These are phyloP conservation scores for Brachystomella parvula DNA, from an alignment of 1,140 invertebrate species.

Conservation along the genomic window DNA sequence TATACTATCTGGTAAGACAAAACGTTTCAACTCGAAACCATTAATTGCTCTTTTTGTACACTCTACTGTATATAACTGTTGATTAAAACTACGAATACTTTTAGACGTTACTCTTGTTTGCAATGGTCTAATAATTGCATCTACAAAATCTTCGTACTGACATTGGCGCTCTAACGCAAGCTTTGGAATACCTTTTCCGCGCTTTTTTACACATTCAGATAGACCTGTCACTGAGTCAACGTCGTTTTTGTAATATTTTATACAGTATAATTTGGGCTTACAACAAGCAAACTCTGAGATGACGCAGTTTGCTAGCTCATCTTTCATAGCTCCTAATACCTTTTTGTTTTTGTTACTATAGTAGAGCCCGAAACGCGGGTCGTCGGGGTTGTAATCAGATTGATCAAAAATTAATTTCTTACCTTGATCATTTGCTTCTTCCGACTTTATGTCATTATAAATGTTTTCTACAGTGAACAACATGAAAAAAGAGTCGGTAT, in stretches of 20 bases:
- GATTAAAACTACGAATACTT: not conserved
- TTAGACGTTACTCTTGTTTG: not conserved
- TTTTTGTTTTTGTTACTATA: not conserved
- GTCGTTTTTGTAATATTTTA: not conserved
- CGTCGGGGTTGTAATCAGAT: not conserved
- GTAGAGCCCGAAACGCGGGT: not conserved
- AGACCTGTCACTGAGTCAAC: not conserved
- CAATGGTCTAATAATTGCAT: not conserved
- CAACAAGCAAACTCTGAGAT: not conserved
- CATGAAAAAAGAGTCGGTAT: conserved; percentile 17
- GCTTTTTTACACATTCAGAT: not conserved
- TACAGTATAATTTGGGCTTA: not conserved
- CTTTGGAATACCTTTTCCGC: not conserved
- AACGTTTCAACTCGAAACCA: too few species aligned
- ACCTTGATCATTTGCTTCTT: not conserved
- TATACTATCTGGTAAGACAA: not conserved
- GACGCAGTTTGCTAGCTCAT: not conserved
- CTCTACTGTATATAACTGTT: too few species aligned
- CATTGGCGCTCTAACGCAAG: not conserved
- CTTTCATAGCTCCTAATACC: not conserved
- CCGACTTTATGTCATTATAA: not conserved
- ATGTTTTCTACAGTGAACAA: conserved; percentile 8
- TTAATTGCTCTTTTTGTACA: too few species aligned
- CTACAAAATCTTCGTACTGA: not conserved
- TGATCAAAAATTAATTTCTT: not conserved